These are phyloP conservation scores for Drosophila cardini DNA, from an alignment of 1,140 invertebrate genomes.

Conservation along the genomic window DNA sequence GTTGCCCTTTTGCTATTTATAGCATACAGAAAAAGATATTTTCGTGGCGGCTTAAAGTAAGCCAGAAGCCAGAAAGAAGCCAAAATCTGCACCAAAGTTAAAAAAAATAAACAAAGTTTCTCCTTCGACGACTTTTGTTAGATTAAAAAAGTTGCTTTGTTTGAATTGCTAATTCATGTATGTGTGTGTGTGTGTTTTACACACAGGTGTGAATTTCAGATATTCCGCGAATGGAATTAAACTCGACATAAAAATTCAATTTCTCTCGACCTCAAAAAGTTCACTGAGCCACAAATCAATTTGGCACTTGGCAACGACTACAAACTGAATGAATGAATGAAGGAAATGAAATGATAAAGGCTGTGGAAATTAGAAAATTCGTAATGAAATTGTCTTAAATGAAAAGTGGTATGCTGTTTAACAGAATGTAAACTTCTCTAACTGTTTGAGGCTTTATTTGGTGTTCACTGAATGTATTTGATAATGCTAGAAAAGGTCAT, in stretches of 20 bases:
- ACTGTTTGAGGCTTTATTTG: background rate
- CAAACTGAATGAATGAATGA: constrained; percentile 35
- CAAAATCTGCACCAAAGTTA: background rate
- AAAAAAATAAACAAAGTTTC: constrained; percentile 24
- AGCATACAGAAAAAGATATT: background rate
- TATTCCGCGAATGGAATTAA: constrained; percentile 15
- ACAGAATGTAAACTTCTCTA: background rate
- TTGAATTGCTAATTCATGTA: constrained; percentile 50
- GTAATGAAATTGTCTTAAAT: constrained; percentile 6
- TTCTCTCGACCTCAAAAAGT: constrained; percentile 48
- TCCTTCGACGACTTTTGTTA: constrained; percentile 16
- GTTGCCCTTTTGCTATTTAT: background rate
- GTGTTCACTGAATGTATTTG: background rate
- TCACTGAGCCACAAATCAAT: constrained; percentile 71
- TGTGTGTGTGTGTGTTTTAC: background rate
- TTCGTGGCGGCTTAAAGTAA: constrained; percentile 1
- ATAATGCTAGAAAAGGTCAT: constrained; percentile 60
- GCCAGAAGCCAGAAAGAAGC: background rate
- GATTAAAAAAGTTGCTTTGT: constrained; percentile 55
- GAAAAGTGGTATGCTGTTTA: constrained; percentile 3
- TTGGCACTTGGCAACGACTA: constrained; percentile 47
- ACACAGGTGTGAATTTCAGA: constrained; percentile 31
- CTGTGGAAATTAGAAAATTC: constrained; percentile 8
- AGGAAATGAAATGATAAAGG: constrained; percentile 4
- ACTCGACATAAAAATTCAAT: constrained; percentile 57